Percentiles rank a stretch among this genome's conserved stretches.
phyloP scores from a whole-genome alignment of 2,888 invertebrate genomes.

The Hyles lineata region DNA sequence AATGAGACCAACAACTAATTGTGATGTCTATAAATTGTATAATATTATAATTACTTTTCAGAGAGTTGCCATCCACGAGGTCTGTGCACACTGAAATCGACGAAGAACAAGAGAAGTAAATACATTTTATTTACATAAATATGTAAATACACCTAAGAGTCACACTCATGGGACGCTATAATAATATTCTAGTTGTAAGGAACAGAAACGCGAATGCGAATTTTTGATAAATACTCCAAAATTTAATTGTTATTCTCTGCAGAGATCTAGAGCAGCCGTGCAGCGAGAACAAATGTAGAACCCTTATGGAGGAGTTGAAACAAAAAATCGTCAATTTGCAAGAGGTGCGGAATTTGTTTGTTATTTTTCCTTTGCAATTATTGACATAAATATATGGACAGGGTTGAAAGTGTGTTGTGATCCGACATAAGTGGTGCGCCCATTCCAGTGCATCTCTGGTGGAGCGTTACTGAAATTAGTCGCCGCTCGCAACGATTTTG shows the following conservation, averaged over 20 bases:
- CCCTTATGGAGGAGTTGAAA: slow-evolving; percentile 65
- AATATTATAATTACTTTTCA: background rate
- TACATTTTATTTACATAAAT: background rate
- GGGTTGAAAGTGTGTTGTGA: no score
- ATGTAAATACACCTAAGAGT: background rate
- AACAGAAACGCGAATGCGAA: no score
- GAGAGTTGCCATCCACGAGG: background rate
- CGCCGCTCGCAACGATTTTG: no score
- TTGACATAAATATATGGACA: background rate
- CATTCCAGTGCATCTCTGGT: no score
- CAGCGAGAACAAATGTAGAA: slow-evolving; percentile 65
- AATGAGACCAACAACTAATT: no score
- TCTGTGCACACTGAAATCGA: slow-evolving; percentile 7
- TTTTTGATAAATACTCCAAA: no score
- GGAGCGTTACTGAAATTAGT: no score
- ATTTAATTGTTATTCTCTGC: slow-evolving; percentile 10
- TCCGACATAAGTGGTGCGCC: no score
- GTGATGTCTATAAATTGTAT: no score
- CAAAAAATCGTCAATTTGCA: slow-evolving; percentile 61
- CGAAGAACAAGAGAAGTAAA: background rate
- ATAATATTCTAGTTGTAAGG: no score
- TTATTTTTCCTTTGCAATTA: background rate
- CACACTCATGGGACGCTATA: background rate
- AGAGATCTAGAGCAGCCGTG: slow-evolving; percentile 51
- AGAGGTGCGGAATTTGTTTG: slow-evolving; percentile 51